Evolutionary conservation across 2,888 invertebrate species (phyloP).

Genomic region (Alentia gelatinosa): DNA sequence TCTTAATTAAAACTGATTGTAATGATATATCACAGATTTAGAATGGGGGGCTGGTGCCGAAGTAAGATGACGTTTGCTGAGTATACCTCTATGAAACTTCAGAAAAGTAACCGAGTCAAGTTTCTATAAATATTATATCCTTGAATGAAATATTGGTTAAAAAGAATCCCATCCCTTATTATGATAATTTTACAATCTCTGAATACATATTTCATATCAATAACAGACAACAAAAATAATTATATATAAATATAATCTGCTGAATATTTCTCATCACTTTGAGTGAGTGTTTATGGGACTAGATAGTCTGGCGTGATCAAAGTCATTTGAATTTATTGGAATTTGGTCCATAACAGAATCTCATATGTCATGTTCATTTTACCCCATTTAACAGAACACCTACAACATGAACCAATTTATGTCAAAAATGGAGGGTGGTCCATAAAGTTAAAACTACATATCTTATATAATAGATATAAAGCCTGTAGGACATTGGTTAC

Average conservation of each 20-base stretch:
- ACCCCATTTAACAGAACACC: too few species aligned
- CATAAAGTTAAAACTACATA: too few species aligned
- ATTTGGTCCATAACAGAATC: too few species aligned
- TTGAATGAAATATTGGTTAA: background rate
- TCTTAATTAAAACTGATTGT: background rate
- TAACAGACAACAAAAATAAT: background rate
- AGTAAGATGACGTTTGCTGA: background rate
- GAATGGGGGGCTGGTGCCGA: background rate
- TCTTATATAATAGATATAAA: too few species aligned
- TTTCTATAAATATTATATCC: background rate
- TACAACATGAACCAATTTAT: too few species aligned
- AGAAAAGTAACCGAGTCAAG: background rate
- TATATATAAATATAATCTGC: too few species aligned
- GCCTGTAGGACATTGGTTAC: too few species aligned
- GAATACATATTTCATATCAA: background rate
- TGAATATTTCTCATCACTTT: background rate
- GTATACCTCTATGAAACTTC: background rate
- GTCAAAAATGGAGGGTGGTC: too few species aligned
- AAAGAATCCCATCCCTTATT: too few species aligned
- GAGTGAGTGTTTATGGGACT: background rate
- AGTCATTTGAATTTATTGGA: too few species aligned
- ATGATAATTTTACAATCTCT: background rate
- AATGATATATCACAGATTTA: conserved; percentile 10
- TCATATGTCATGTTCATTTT: too few species aligned
- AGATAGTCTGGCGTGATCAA: background rate